Percentiles rank a stretch among this genome's conserved stretches.
Evolutionary conservation across 2,797 vertebrate species (phyloP).

Genomic region (Agapornis canus): DNA sequence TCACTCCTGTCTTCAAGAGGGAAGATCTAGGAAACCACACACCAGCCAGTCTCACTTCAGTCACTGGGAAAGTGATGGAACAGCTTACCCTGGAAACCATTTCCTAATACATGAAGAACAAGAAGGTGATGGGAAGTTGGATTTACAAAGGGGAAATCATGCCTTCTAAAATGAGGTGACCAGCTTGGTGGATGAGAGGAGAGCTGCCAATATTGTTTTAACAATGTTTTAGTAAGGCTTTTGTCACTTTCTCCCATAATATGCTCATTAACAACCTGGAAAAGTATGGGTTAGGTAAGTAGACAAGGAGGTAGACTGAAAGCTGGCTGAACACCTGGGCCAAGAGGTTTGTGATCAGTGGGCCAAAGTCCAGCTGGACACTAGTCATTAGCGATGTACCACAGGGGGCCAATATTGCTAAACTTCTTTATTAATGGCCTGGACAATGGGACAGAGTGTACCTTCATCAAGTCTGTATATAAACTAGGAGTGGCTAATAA

Average conservation of each 20-base stretch:
- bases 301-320: not conserved
- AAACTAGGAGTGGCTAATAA: not conserved
- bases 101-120: not conserved
- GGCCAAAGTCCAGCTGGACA: not conserved
- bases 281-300: not conserved
- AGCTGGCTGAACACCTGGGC: not conserved
- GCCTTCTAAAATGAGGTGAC: not conserved
- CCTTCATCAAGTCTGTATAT: not conserved
- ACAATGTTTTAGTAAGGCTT: not conserved
- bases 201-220: not conserved
- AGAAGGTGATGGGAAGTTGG: not conserved
- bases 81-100: not conserved
- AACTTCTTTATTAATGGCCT: not conserved
- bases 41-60: not conserved
- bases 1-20: not conserved
- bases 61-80: not conserved
- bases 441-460: not conserved
- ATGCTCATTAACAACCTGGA: not conserved
- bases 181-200: not conserved
- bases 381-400: not conserved
- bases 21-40: not conserved
- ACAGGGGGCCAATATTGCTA: not conserved
- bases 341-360: not conserved
- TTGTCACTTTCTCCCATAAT: not conserved
- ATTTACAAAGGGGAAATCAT: not conserved